Evolutionary conservation across 2,888 invertebrate species (phyloP).

Genomic region (Nemurella pictetii): DNA sequence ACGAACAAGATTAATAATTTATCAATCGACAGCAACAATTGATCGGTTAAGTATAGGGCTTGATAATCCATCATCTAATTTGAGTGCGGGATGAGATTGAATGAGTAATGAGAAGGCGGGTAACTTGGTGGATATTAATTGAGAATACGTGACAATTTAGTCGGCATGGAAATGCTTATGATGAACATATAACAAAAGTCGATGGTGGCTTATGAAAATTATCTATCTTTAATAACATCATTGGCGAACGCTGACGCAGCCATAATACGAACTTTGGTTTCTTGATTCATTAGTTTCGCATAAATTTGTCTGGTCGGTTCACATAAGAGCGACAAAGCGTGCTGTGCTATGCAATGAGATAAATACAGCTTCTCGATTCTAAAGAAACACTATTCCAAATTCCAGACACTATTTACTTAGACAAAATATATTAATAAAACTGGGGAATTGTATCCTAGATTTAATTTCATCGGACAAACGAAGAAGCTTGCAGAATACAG

Average conservation of each 20-base stretch:
- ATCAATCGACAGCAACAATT: conserved; percentile 24
- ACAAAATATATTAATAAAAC: no score
- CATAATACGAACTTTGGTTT: neutral
- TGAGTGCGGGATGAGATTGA: conserved; percentile 10
- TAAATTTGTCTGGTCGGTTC: no score
- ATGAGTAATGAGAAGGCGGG: conserved; percentile 3
- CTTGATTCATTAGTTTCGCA: neutral
- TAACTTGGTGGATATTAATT: neutral
- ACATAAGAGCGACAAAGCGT: no score
- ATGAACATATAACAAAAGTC: neutral
- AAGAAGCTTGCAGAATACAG: no score
- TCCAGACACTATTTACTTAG: no score
- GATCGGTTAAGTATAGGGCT: conserved; percentile 8
- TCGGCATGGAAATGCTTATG: neutral
- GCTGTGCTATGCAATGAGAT: no score
- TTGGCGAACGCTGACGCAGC: neutral
- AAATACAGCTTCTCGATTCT: no score
- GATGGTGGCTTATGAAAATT: neutral
- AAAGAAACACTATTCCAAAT: no score
- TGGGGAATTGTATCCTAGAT: no score
- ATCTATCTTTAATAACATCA: neutral
- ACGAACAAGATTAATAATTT: conserved; percentile 10
- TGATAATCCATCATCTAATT: conserved; percentile 14
- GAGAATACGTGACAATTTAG: neutral
- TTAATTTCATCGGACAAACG: no score